Evolutionary conservation across 2,888 invertebrate genomes (phyloP), one percentile per base, ranked within the genome.

Genomic region (Latrodectus elegans): DNA sequence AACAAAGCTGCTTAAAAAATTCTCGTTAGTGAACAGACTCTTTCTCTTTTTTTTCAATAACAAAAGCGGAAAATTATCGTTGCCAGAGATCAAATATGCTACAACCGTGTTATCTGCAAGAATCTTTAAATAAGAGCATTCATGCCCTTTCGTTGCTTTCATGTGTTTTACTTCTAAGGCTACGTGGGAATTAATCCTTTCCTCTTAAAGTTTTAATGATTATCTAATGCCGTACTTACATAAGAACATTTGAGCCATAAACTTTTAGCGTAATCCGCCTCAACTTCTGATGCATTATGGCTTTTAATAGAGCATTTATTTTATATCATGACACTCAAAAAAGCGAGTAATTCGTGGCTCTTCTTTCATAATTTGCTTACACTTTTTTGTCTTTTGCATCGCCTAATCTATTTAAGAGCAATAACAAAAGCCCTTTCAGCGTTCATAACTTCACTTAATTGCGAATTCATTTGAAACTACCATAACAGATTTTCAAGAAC

Each of bases 131-230:
- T 68, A 22, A n/a, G 12, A 68, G 67, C n/a, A 17, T n/a, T 60
- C n/a, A 10, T 60, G 12, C n/a, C 60, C 14, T 10, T 22, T 60
- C 60, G n/a, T 60, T 60, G 10, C n/a, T 15, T 60, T 60, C 12
- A 17, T 68, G 67, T 15, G 80, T 26, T 60, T 80, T 72, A 80
- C 72, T 72, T 71, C 14, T 4, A 67, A 52, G 22, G 51, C 14
- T 26, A 67, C 60, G 60, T 22, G 64, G 72, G 64, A 72, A 72
- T 60, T 72, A 71, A 51, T 64, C 64, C 64, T 72, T 67, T 49
- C 26, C 71, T 73, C 73, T 11, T 10, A 17, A 72, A 80, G 64
- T 71, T 72, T 80, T 80, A 80, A 80, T 72, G 72, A 80, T 72
- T 71, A 80, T 80, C 72, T 80, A 80, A 80, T 64, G 72, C 51